phyloP scores from a whole-genome alignment of 2,888 invertebrate genomes.

The Prosopocoilus inquinatus region DNA sequence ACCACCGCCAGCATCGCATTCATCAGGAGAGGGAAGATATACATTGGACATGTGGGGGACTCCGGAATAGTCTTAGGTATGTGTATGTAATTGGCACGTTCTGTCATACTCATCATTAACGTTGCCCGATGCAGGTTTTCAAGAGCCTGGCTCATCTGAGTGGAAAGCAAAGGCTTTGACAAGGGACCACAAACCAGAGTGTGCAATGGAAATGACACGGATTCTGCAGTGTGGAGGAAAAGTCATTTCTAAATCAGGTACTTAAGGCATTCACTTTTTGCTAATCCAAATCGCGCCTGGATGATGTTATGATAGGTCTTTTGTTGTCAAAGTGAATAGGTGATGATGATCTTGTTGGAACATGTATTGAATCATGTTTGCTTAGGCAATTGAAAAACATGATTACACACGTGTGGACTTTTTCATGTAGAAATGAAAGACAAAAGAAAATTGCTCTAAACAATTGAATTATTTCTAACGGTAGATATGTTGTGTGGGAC shows the following conservation, averaged over 20 bases:
- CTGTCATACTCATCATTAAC: background rate
- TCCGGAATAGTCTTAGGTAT: slow-evolving; percentile 77
- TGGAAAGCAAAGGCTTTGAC: slow-evolving; percentile 85
- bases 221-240: slow-evolving; percentile 83
- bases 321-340: too few species aligned
- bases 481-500: too few species aligned
- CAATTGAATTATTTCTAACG: too few species aligned
- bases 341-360: too few species aligned
- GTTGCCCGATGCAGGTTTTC: slow-evolving; percentile 39
- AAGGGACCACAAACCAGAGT: slow-evolving; percentile 94
- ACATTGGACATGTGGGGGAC: slow-evolving; percentile 98
- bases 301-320: too few species aligned
- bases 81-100: background rate
- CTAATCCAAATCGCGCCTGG: too few species aligned
- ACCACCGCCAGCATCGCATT: slow-evolving; percentile 97
- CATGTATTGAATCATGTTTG: too few species aligned
- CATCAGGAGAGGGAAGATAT: slow-evolving; percentile 90
- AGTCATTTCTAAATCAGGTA: slow-evolving; percentile 64
- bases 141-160: slow-evolving; percentile 50
- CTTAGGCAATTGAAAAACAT: too few species aligned
- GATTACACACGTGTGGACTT: too few species aligned
- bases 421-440: too few species aligned
- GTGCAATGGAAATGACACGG: slow-evolving; percentile 74
- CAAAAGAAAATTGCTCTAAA: too few species aligned
- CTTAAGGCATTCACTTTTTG: background rate